phyloP scores from a whole-genome alignment of 2,113 vertebrate genomes.

The Callipepla squamata region DNA sequence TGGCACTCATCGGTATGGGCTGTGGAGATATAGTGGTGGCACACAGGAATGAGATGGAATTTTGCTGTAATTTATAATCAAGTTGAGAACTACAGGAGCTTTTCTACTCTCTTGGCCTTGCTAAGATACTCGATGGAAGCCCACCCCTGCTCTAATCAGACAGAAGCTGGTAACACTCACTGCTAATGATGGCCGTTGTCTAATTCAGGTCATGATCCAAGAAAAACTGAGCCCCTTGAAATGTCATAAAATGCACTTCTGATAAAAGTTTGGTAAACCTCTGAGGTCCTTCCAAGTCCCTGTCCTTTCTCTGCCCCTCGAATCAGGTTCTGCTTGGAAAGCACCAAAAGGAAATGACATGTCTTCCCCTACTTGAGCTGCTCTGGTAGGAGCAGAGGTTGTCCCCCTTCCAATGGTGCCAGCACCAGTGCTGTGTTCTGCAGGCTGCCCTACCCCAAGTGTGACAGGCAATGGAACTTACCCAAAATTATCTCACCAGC shows the following conservation, averaged over 20 bases:
- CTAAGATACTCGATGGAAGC: not conserved
- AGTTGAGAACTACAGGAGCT: not conserved
- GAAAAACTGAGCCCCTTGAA: not conserved
- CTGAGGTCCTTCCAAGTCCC: not conserved
- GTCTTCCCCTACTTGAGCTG: not conserved
- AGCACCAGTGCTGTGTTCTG: not conserved
- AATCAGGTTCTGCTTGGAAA: not conserved
- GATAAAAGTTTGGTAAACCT: not conserved
- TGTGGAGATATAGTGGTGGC: not conserved
- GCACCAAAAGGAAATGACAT: not conserved
- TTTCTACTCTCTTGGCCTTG: not conserved
- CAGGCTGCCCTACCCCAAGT: not conserved
- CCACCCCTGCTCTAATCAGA: not conserved
- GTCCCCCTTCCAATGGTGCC: not conserved
- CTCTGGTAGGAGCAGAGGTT: not conserved
- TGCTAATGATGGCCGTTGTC: not conserved
- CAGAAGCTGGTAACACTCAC: not conserved
- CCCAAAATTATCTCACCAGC: not conserved
- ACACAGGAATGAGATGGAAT: fast-evolving
- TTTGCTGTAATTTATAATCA: not conserved
- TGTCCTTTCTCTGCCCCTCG: not conserved
- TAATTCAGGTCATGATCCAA: not conserved
- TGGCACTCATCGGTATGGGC: not conserved
- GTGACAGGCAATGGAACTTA: not conserved
- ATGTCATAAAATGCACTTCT: not conserved